phyloP scores from a whole-genome alignment of 1,140 invertebrate species.

The Drusus annulatus region DNA sequence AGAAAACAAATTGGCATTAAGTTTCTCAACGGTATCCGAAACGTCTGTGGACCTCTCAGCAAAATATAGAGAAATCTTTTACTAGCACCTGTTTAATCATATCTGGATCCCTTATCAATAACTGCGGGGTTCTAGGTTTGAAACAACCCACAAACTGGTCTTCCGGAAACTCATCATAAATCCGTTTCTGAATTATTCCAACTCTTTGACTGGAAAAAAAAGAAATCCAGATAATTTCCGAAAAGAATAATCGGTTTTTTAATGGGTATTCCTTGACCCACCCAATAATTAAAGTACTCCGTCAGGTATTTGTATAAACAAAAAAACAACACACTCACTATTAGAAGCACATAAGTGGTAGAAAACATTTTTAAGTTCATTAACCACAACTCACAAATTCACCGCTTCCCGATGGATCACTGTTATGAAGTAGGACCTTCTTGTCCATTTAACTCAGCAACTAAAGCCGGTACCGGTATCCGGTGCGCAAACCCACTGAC shows the following conservation, averaged over 20 bases:
- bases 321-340: constrained; percentile 5
- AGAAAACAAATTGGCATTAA: constrained; percentile 59
- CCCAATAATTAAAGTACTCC: constrained; percentile 66
- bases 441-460: no score
- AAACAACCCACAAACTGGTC: constrained; percentile 64
- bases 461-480: no score
- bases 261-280: constrained; percentile 63
- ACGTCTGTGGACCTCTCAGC: constrained; percentile 61
- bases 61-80: constrained; percentile 73
- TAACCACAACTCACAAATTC: no score
- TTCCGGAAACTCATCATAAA: constrained; percentile 58
- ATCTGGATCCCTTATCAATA: constrained; percentile 71
- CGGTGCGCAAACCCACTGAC: no score
- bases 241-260: constrained; percentile 61
- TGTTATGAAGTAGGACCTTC: no score
- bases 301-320: constrained; percentile 40
- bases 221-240: constrained; percentile 60
- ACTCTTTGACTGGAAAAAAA: constrained; percentile 42
- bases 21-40: constrained; percentile 60
- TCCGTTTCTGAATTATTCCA: constrained; percentile 39
- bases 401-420: no score
- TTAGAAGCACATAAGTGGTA: not conserved
- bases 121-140: constrained; percentile 64
- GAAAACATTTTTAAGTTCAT: not conserved
- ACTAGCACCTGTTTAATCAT: constrained; percentile 71